Conservation (phyloP, 2,113 vertebrate genomes). For the Fulmarus glacialis region DNA sequence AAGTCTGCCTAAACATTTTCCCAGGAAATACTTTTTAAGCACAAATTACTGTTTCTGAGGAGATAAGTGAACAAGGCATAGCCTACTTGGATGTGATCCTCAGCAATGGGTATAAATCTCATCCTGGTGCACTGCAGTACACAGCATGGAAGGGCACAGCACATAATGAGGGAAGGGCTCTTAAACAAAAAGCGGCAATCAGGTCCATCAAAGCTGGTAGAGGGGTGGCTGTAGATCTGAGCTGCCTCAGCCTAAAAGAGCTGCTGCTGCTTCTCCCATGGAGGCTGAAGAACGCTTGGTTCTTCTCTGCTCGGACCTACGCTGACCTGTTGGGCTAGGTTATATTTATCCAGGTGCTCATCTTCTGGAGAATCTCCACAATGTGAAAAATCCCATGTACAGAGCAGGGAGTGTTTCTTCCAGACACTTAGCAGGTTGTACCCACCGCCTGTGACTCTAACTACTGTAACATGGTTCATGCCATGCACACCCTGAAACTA, state of each 20-base stretch:
- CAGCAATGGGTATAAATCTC: not conserved
- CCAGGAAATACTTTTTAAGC: not conserved
- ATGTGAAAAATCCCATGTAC: conserved; percentile 3
- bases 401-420: conserved; percentile 15
- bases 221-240: not conserved
- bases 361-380: conserved; percentile 19
- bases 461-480: rapidly evolving
- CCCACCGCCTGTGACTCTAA: not conserved
- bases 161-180: too few species aligned
- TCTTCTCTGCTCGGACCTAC: not conserved
- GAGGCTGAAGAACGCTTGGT: not conserved
- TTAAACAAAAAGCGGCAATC: not conserved
- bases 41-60: not conserved
- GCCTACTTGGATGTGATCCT: not conserved
- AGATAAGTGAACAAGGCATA: not conserved
- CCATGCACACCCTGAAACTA: not conserved
- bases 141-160: not conserved
- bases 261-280: not conserved
- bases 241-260: not conserved
- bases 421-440: not conserved
- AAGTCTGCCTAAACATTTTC: not conserved
- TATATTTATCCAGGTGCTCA: conserved; percentile 34
- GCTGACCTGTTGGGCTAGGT: not conserved
- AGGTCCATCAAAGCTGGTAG: not conserved
- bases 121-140: not conserved